Evolutionary conservation across 2,113 vertebrate genomes (phyloP).

Genomic region (Chaenocephalus aceratus): DNA sequence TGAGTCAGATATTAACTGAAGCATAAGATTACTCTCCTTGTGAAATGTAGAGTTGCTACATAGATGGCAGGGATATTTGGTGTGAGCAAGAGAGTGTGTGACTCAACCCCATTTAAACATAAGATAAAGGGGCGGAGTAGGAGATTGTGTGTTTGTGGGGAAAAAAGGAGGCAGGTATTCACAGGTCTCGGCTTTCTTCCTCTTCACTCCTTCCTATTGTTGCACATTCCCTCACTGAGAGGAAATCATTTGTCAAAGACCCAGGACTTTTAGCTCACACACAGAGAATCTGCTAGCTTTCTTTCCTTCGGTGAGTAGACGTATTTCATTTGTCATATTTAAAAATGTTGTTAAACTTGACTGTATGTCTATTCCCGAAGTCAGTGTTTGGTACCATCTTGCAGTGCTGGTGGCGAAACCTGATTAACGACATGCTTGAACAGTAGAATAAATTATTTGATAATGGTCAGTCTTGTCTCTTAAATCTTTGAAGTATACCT

Average conservation of each 20-base stretch:
- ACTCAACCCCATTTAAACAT: conserved; percentile 16
- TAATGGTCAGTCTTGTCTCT: too few species aligned
- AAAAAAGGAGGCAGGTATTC: conserved; percentile 59
- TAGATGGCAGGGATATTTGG: not conserved
- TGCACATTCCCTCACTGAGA: conserved; percentile 33
- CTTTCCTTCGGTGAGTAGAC: conserved; percentile 43
- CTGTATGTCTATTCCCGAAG: not conserved
- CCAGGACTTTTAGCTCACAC: not conserved
- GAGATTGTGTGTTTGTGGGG: conserved; percentile 6
- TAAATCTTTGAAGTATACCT: not conserved
- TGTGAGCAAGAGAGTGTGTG: not conserved
- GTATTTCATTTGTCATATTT: not conserved
- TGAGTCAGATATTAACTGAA: not conserved
- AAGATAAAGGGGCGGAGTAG: conserved; percentile 19
- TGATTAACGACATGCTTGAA: conserved; percentile 22
- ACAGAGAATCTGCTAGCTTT: not conserved
- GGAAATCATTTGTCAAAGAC: conserved; percentile 20
- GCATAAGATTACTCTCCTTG: not conserved
- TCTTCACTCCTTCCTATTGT: conserved; percentile 53
- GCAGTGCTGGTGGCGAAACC: conserved; percentile 13
- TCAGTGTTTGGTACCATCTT: not conserved
- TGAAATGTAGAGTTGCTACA: conserved; percentile 27
- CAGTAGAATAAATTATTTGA: not conserved
- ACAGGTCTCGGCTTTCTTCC: conserved; percentile 55
- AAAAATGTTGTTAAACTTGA: not conserved